phyloP scores from a whole-genome alignment of 2,888 invertebrate genomes.

The Cinara cedri region DNA sequence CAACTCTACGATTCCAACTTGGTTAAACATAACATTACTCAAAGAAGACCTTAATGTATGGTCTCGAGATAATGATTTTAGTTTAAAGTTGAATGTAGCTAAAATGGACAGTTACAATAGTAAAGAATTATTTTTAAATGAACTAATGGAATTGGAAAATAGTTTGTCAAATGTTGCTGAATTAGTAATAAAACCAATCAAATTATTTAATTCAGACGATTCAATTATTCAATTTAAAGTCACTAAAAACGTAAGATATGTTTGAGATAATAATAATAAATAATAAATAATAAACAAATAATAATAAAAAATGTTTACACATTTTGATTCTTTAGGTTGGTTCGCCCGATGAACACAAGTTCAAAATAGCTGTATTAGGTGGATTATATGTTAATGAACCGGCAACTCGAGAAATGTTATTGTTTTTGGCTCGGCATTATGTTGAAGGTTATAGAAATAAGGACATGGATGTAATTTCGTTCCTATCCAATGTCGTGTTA shows the following conservation, averaged over 20 bases:
- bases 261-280: background rate
- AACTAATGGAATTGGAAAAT: slow-evolving; percentile 74
- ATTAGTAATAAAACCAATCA: slow-evolving; percentile 64
- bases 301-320: slow-evolving; percentile 40
- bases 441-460: slow-evolving; percentile 73
- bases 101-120: slow-evolving; percentile 68
- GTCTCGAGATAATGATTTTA: slow-evolving; percentile 81
- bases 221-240: slow-evolving; percentile 72
- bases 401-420: slow-evolving; percentile 80
- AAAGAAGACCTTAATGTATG: slow-evolving; percentile 82
- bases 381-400: slow-evolving; percentile 83
- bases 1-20: slow-evolving; percentile 58
- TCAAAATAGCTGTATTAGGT: slow-evolving; percentile 83
- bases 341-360: slow-evolving; percentile 79
- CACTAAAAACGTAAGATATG: slow-evolving; percentile 70
- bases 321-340: slow-evolving; percentile 69
- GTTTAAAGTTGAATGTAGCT: slow-evolving; percentile 60
- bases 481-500: slow-evolving; percentile 76
- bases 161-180: slow-evolving; percentile 72
- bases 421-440: slow-evolving; percentile 83
- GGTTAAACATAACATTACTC: slow-evolving; percentile 75
- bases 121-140: slow-evolving; percentile 70
- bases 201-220: slow-evolving; percentile 70
- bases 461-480: slow-evolving; percentile 70
- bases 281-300: too few relatives aligned